Evolutionary conservation across 2,797 vertebrate genomes (phyloP).

Genomic region (Rhinichthys osculus): DNA sequence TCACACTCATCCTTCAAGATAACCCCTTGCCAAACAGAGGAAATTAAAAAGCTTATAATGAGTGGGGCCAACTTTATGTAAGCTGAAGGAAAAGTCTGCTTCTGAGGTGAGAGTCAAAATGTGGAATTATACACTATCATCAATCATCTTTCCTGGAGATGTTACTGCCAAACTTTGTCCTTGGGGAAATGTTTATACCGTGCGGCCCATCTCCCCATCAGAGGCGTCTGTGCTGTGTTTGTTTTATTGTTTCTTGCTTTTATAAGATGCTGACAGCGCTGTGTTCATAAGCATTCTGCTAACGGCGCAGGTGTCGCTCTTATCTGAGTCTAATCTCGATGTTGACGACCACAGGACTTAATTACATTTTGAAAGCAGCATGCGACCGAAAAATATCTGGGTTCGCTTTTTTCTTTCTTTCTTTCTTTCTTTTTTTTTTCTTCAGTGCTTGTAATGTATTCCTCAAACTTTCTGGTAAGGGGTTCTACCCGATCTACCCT

Average conservation of each 20-base stretch:
- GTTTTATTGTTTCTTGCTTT: constrained; percentile 51
- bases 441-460: background rate
- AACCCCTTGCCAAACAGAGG: constrained; percentile 37
- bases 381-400: background rate
- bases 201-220: constrained; percentile 42
- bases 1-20: constrained; percentile 26
- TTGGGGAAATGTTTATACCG: constrained; percentile 40
- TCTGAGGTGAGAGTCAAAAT: constrained; percentile 38
- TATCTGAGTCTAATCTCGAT: constrained; percentile 53
- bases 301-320: constrained; percentile 58
- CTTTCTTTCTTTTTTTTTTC: background rate
- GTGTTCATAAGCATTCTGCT: constrained; percentile 68
- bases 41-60: constrained; percentile 55
- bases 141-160: constrained; percentile 57
- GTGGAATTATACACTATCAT: constrained; percentile 49
- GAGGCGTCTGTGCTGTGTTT: constrained; percentile 19
- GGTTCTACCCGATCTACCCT: background rate
- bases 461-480: background rate
- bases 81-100: constrained; percentile 49
- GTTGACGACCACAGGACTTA: constrained; percentile 49
- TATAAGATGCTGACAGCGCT: constrained; percentile 54
- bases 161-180: constrained; percentile 53
- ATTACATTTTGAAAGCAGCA: constrained; percentile 41
- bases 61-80: constrained; percentile 22
- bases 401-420: background rate